Evolutionary conservation across 2,888 invertebrate genomes (phyloP).

Genomic region (Fragum fragum): DNA sequence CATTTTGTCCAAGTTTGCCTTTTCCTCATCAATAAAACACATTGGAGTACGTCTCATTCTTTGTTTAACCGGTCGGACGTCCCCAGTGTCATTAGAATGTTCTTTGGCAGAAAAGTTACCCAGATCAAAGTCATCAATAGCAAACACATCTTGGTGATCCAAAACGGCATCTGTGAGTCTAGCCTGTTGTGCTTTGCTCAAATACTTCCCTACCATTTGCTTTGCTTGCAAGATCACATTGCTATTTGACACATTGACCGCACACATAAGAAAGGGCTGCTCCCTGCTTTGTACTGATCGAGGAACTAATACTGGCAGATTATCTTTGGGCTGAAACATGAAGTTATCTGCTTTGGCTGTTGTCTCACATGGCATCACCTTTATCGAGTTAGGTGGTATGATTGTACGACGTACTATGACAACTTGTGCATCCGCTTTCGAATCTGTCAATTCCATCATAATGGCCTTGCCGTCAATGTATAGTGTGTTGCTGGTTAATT

Average conservation of each 20-base stretch:
- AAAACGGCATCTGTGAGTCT: background rate
- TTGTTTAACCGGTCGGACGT: constrained; percentile 9
- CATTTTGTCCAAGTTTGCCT: constrained; percentile 8
- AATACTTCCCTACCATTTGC: background rate
- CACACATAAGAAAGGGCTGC: background rate
- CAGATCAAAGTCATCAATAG: constrained; percentile 26
- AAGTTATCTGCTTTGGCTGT: background rate
- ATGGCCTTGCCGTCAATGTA: constrained; percentile 13
- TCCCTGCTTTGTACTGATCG: background rate
- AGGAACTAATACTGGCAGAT: background rate
- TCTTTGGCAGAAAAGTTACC: constrained; percentile 1
- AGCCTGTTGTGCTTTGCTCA: background rate
- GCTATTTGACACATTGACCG: constrained; percentile 21
- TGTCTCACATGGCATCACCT: background rate
- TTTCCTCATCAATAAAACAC: background rate
- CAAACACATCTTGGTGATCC: constrained; percentile 4
- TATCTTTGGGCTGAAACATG: background rate
- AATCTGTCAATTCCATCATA: background rate
- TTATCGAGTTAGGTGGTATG: constrained; percentile 29
- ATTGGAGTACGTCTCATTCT: background rate
- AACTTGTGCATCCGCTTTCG: background rate
- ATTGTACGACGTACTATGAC: background rate
- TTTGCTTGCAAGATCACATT: background rate
- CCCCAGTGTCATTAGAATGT: constrained; percentile 15
- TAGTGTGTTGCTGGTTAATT: constrained; percentile 17